Evolutionary conservation across 2,888 invertebrate species (phyloP), one percentile per base, ranked within the genome.

Genomic region (Drosophila birchii): DNA sequence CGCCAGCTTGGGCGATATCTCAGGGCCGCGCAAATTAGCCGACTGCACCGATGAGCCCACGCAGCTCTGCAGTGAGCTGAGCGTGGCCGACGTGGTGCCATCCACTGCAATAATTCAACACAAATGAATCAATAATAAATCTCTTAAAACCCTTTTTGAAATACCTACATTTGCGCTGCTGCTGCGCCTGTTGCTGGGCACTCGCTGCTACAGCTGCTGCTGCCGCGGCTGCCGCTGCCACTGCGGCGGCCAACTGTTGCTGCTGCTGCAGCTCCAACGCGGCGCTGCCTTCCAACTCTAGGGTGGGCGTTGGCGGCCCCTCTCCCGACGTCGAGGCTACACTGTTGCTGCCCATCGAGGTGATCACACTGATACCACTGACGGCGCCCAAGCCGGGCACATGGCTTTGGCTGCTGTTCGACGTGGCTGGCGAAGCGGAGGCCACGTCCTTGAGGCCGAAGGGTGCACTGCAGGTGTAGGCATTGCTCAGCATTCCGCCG

Each of bases 1-100:
- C 80, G 97, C 96, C 90, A 98, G 94, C 87, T 96, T 96, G 56
- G 97, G 96, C 90, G 97, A 96, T 90, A 97, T 94, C 93, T 96
- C 96, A 59, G 97, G 96, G 75, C 95, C 95, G 84, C 96, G 94
- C 60, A 95, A 94, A 88, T 95, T 94, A 75, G 95, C 94, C 70
- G 95, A 91, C 79, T 92, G 91, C 64, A 90, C 93, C 72, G 92
- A 89, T 43, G 91, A 88, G 44, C 90, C 81, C 59, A 93, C 92
- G 84, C 95, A 94, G 86, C 94, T 94, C 91, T 95, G 95, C 78
- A 95, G 93, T 75, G 95, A 94, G 91, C 95, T 95, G 80, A 95
- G 81, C 12, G 92, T 91, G 38, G 91, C 92, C 39, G 93, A 91
- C 49, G 92, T 86, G 64, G 92, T 85, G 63, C 90, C 90, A 83